Percentiles rank a stretch among this genome's conserved stretches.
phyloP scores from a whole-genome alignment of 2,797 vertebrate species.

The Otolemur crassicaudatus region DNA sequence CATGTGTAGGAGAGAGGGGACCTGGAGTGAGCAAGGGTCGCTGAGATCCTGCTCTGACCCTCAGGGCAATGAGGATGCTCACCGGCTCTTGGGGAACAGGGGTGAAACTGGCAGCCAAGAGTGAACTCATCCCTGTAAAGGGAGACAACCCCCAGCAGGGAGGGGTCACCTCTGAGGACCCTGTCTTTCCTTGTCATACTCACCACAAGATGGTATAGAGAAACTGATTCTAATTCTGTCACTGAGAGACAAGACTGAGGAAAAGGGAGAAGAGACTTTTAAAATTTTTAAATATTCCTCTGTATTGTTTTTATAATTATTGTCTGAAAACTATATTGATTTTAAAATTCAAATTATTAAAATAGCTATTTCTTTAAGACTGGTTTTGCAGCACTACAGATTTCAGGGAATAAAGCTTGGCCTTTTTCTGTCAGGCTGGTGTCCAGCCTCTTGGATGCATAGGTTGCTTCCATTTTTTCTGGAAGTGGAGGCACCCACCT shows the following conservation, averaged over 20 bases:
- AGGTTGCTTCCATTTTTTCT: not conserved
- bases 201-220: not conserved
- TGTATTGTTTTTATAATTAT: not conserved
- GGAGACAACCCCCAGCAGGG: not conserved
- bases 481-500: not conserved
- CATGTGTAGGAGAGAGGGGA: not conserved
- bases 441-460: not conserved
- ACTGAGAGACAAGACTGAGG: not conserved
- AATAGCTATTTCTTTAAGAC: not conserved
- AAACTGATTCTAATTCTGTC: not conserved
- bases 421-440: not conserved
- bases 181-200: not conserved
- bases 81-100: not conserved
- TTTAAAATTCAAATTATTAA: constrained; percentile 20
- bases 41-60: not conserved
- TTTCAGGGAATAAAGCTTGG: not conserved
- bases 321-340: constrained; percentile 2
- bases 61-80: not conserved
- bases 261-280: not conserved
- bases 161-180: not conserved
- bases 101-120: not conserved
- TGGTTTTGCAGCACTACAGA: not conserved
- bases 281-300: not conserved
- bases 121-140: not conserved
- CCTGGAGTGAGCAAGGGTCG: not conserved